phyloP scores from a whole-genome alignment of 1,140 invertebrate genomes.

The Dendroctonus ponderosae region DNA sequence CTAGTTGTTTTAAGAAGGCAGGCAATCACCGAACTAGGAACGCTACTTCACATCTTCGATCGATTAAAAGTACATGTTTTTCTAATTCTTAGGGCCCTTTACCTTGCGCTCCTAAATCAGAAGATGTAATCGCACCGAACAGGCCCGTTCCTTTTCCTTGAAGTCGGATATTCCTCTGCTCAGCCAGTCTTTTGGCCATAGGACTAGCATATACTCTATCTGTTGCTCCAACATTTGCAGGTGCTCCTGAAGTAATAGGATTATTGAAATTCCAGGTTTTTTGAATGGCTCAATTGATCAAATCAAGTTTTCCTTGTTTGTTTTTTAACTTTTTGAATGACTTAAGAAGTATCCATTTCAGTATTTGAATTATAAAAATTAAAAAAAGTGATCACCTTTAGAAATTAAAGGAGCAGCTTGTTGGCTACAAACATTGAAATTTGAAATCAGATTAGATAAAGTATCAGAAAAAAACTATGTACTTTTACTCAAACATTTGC shows the following conservation, averaged over 20 bases:
- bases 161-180: conserved; percentile 66
- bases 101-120: conserved; percentile 59
- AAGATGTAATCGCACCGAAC: conserved; percentile 82
- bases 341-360: no score
- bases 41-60: no score
- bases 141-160: conserved; percentile 84
- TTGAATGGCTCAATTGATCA: not conserved
- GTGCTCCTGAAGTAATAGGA: conserved; percentile 39
- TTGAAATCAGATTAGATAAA: no score
- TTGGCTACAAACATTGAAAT: no score
- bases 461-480: no score
- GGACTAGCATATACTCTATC: conserved; percentile 87
- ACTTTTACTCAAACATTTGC: no score
- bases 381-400: no score
- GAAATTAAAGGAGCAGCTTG: no score
- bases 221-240: conserved; percentile 43
- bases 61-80: no score
- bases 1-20: no score
- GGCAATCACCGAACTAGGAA: no score
- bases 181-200: conserved; percentile 85
- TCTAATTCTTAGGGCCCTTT: not conserved
- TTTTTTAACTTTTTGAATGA: not conserved
- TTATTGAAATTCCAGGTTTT: not conserved
- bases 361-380: no score
- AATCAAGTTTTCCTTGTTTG: not conserved